phyloP scores from a whole-genome alignment of 2,797 vertebrate species.

The Syndactyla subalaris region DNA sequence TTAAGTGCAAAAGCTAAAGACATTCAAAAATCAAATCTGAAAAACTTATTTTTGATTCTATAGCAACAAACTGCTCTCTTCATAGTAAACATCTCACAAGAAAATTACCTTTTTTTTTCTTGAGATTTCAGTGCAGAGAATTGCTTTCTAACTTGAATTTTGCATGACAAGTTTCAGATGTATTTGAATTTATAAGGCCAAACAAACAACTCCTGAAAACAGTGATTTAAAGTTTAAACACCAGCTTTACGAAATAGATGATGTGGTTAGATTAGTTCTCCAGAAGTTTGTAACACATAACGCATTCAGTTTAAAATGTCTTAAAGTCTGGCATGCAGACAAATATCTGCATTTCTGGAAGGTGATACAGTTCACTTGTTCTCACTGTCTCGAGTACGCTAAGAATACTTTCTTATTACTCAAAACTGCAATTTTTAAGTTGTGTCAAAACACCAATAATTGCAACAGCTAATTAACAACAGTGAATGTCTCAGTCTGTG shows the following conservation, averaged over 20 bases:
- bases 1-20: background rate
- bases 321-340: background rate
- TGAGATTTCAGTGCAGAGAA: background rate
- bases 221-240: slow-evolving; percentile 4
- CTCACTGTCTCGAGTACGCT: background rate
- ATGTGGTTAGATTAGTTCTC: background rate
- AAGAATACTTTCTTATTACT: background rate
- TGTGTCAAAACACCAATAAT: background rate
- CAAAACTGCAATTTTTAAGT: background rate
- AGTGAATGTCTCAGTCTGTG: background rate
- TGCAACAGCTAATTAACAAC: background rate
- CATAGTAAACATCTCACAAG: background rate
- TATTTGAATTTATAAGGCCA: slow-evolving; percentile 7
- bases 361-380: background rate
- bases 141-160: background rate
- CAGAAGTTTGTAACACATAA: background rate
- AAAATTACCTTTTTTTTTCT: background rate
- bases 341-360: slow-evolving; percentile 1
- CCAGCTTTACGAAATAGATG: background rate
- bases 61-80: background rate
- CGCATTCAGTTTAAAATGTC: background rate
- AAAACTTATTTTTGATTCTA: slow-evolving; percentile 25
- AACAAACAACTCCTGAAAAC: slow-evolving; percentile 1
- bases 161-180: background rate
- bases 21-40: slow-evolving; percentile 58